These are phyloP conservation scores for Hipparchia semele DNA, from an alignment of 2,888 invertebrate genomes.

Conservation along the genomic window DNA sequence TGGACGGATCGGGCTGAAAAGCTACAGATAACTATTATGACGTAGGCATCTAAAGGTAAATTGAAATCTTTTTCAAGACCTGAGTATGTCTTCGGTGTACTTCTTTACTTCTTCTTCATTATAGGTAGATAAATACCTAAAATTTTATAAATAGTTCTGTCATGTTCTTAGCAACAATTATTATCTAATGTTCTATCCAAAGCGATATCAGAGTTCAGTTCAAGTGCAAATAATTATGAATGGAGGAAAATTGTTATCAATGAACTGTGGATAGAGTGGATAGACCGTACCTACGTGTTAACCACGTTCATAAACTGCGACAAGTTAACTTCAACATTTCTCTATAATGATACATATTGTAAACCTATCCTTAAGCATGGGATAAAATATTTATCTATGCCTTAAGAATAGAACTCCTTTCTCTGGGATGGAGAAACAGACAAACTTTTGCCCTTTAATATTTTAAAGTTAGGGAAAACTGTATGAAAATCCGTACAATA, in stretches of 20 bases:
- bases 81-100: too few species aligned
- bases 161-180: constrained; percentile 19
- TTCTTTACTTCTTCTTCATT: neutral
- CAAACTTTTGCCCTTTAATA: too few species aligned
- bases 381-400: too few species aligned
- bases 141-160: neutral
- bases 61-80: too few species aligned
- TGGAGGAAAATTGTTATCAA: constrained; percentile 34
- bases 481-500: too few species aligned
- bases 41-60: too few species aligned
- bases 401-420: too few species aligned
- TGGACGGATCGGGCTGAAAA: too few species aligned
- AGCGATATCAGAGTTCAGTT: constrained; percentile 29
- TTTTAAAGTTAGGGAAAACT: too few species aligned
- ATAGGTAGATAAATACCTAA: neutral
- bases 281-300: constrained; percentile 3
- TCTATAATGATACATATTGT: neutral
- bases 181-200: constrained; percentile 9
- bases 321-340: neutral
- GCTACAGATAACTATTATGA: too few species aligned
- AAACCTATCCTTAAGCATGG: too few species aligned
- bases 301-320: neutral
- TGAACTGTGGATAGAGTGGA: constrained; percentile 16
- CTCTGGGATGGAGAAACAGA: too few species aligned
- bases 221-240: constrained; percentile 32